Percentiles rank a stretch among this genome's conserved stretches.
Evolutionary conservation across 2,113 vertebrate genomes (phyloP).

Genomic region (Tauraco erythrolophus): DNA sequence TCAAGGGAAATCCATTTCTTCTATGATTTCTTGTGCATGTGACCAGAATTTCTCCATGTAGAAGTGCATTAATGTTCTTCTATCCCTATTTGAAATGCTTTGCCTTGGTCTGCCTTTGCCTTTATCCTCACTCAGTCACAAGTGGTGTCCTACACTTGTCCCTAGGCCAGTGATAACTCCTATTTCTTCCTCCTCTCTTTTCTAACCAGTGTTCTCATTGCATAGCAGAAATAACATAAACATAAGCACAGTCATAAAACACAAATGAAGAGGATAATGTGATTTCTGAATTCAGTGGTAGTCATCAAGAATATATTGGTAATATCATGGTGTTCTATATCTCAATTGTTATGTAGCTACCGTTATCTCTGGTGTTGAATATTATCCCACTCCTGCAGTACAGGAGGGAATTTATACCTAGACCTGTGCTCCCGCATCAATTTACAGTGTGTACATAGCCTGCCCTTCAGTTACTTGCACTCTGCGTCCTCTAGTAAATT

Average conservation of each 20-base stretch:
- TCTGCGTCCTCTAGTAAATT: neutral
- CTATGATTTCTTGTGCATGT: neutral
- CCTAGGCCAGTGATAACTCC: neutral
- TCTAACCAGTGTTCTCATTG: neutral
- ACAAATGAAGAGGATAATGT: neutral
- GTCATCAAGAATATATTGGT: neutral
- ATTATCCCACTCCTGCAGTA: neutral
- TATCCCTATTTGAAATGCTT: neutral
- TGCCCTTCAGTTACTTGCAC: neutral
- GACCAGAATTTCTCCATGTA: neutral
- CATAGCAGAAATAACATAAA: neutral
- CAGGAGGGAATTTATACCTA: neutral
- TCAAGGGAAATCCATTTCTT: neutral
- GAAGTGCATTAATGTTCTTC: neutral
- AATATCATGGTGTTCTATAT: neutral
- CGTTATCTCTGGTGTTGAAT: neutral
- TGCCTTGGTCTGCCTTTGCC: neutral
- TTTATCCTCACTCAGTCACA: neutral
- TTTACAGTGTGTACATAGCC: neutral
- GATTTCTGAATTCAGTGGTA: neutral
- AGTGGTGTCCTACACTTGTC: neutral
- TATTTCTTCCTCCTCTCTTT: neutral
- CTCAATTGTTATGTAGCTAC: neutral
- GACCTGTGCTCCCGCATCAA: neutral
- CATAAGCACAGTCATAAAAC: neutral